Conservation (phyloP, 2,888 invertebrate species). For the Yponomeuta plumbellus region DNA sequence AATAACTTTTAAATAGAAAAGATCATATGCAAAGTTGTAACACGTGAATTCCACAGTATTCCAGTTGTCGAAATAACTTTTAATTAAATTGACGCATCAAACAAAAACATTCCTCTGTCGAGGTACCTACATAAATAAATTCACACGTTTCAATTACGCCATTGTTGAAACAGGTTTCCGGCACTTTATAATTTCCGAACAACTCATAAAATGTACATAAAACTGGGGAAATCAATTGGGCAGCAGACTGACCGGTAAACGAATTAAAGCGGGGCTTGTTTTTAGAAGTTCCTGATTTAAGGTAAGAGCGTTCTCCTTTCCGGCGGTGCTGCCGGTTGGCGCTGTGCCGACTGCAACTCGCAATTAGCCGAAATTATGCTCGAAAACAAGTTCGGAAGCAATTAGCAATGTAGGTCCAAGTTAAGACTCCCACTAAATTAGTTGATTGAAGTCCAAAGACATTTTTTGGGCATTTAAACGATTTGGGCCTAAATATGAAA, state of each 20-base stretch:
- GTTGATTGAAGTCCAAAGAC: conserved; percentile 40
- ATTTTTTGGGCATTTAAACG: not conserved
- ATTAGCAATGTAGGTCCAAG: conserved; percentile 66
- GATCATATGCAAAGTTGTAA: not conserved
- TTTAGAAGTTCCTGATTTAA: conserved; percentile 45
- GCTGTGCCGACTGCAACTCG: conserved; percentile 54
- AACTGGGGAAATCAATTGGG: not conserved
- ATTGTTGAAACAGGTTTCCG: not conserved
- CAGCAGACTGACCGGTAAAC: conserved; percentile 15
- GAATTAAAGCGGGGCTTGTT: conserved; percentile 27
- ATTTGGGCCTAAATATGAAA: not conserved
- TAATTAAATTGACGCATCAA: not conserved
- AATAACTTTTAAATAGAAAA: not conserved
- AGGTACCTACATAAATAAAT: not conserved
- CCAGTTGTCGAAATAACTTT: not conserved
- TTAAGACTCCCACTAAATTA: conserved; percentile 49
- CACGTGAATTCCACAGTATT: not conserved
- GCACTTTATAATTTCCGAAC: not conserved
- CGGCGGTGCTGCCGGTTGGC: conserved; percentile 49
- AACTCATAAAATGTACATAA: conserved; percentile 3
- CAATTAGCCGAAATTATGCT: conserved; percentile 73
- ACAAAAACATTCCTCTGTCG: not conserved
- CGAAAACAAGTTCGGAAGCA: conserved; percentile 70
- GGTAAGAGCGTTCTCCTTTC: conserved; percentile 40
- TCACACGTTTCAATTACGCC: not conserved